phyloP scores from a whole-genome alignment of 2,888 invertebrate genomes.

The Homarus gammarus region DNA sequence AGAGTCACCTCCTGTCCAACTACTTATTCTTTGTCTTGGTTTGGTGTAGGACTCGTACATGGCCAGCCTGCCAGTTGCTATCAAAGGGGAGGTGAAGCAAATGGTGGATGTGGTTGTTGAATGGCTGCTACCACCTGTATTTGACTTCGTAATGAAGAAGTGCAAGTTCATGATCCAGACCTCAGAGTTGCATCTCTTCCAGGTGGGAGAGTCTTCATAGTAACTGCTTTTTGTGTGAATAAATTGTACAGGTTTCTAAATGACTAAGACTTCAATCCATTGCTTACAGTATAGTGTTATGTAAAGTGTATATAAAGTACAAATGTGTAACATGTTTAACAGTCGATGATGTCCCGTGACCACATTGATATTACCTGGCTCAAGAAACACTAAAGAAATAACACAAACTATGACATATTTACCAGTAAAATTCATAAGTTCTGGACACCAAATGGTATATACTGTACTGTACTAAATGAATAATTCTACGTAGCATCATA shows the following conservation, averaged over 20 bases:
- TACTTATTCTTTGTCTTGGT: background rate
- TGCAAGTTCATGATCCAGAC: constrained; percentile 87
- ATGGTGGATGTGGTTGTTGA: constrained; percentile 82
- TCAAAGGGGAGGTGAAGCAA: constrained; percentile 84
- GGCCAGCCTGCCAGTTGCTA: constrained; percentile 85
- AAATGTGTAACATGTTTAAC: no score
- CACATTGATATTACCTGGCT: no score
- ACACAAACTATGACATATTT: background rate
- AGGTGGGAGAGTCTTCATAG: constrained; percentile 72
- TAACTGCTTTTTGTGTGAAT: background rate
- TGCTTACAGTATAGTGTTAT: no score
- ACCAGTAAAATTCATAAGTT: background rate
- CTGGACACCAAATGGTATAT: background rate
- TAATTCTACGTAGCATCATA: no score
- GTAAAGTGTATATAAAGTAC: no score
- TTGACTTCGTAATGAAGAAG: constrained; percentile 84
- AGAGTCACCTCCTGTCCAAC: no score
- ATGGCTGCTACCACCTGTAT: constrained; percentile 89
- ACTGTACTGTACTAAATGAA: background rate
- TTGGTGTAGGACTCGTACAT: constrained; percentile 85
- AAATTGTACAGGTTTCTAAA: no score
- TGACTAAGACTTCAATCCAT: no score
- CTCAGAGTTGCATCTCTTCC: constrained; percentile 91
- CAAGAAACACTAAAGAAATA: background rate
- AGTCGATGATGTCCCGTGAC: no score